Conservation (phyloP, 2,113 vertebrate species). For the Xenopus borealis region DNA sequence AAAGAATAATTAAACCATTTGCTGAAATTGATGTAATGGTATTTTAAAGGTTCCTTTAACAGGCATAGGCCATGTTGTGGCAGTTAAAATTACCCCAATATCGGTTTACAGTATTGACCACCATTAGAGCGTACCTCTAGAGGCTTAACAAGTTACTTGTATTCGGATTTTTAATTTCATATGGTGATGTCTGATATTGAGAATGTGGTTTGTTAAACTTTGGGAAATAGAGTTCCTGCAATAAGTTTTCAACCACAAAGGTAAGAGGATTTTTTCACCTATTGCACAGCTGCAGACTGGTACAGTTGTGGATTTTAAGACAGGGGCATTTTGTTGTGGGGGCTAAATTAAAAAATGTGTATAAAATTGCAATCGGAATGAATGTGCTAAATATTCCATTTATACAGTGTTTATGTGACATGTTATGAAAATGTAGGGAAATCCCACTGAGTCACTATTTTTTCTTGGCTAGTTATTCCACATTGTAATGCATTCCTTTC, state of each 20-base stretch:
- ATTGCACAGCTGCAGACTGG: background rate
- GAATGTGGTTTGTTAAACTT: background rate
- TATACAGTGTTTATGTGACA: background rate
- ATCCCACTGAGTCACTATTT: background rate
- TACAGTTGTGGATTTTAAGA: background rate
- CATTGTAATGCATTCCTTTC: background rate
- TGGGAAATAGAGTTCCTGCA: background rate
- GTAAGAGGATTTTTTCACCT: background rate
- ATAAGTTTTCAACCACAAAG: background rate
- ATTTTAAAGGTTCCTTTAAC: constrained; percentile 68
- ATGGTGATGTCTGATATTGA: constrained; percentile 50
- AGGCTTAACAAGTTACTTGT: constrained; percentile 37
- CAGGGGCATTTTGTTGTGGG: background rate
- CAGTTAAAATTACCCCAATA: constrained; percentile 62
- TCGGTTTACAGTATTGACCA: constrained; percentile 62
- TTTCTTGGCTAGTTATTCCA: background rate
- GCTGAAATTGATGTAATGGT: constrained; percentile 70
- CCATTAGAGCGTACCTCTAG: constrained; percentile 57
- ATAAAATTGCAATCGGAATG: background rate
- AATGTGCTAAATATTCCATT: background rate
- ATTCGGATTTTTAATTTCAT: constrained; percentile 51
- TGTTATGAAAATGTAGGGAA: constrained; percentile 1
- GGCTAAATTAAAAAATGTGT: background rate
- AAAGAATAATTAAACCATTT: constrained; percentile 61
- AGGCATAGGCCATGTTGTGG: constrained; percentile 68